phyloP scores from a whole-genome alignment of 2,888 invertebrate species.

The Lamproptera curius region DNA sequence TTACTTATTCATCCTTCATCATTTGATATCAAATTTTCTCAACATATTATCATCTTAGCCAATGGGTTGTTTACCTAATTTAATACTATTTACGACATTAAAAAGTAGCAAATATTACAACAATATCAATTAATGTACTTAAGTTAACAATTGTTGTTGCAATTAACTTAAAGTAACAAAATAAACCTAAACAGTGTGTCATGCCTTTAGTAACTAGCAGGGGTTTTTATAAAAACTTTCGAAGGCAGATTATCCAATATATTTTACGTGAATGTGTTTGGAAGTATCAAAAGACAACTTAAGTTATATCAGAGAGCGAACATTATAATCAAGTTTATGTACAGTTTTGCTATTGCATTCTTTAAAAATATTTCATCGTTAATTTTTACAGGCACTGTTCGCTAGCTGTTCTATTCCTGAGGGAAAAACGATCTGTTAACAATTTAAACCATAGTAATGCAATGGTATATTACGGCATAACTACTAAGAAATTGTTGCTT shows the following conservation, averaged over 20 bases:
- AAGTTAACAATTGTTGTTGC: slow-evolving; percentile 7
- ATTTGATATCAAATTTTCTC: not conserved
- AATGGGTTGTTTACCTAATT: slow-evolving; percentile 1
- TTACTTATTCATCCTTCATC: not conserved
- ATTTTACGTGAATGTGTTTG: not conserved
- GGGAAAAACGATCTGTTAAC: too few relatives aligned
- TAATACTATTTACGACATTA: slow-evolving; percentile 4
- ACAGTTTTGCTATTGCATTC: not conserved
- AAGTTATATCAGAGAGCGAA: not conserved
- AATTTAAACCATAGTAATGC: too few relatives aligned
- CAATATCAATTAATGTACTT: slow-evolving; percentile 8
- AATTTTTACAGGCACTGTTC: too few relatives aligned
- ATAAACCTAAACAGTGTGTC: not conserved
- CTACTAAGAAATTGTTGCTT: too few relatives aligned
- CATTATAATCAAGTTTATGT: too few relatives aligned
- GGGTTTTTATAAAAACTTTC: slow-evolving; percentile 2
- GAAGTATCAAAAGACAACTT: slow-evolving; percentile 1
- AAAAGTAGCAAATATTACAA: slow-evolving; percentile 1
- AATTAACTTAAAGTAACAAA: slow-evolving; percentile 5
- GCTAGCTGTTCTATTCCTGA: too few relatives aligned
- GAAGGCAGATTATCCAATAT: slow-evolving; percentile 10
- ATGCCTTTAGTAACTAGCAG: slow-evolving; percentile 2
- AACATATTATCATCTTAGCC: not conserved
- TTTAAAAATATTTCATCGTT: not conserved
- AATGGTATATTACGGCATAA: too few relatives aligned